Base-by-base conservation (phyloP, 2,888 invertebrate genomes). In the Pterobdella sp. region DNA sequence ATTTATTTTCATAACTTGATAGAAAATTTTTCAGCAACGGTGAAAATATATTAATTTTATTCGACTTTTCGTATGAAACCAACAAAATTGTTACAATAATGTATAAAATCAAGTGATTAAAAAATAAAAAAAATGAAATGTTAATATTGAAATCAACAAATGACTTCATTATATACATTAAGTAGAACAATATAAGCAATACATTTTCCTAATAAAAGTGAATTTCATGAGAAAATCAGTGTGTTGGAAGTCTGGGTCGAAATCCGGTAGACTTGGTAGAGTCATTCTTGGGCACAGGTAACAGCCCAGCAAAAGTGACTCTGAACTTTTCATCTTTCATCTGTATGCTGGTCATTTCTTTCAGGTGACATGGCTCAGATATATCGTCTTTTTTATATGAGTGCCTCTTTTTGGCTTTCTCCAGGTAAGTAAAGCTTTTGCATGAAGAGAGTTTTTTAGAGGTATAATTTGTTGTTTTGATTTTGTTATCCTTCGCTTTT, bases 161-260 rank as follows among this genome's bases (percentile, higher is more conserved):
- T n/a, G n/a, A n/a, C n/a, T n/a, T n/a, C n/a, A n/a, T n/a, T n/a
- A n/a, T n/a, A n/a, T n/a, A n/a, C n/a, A n/a, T n/a, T n/a, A n/a
- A n/a, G n/a, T n/a, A n/a, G n/a, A n/a, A n/a, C n/a, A n/a, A n/a
- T n/a, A n/a, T n/a, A n/a, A n/a, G n/a, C n/a, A n/a, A n/a, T n/a
- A n/a, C n/a, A n/a, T n/a, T n/a, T n/a, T n/a, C n/a, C n/a, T n/a
- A n/a, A n/a, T n/a, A n/a, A n/a, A n/a, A n/a, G n/a, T n/a, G n/a
- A n/a, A n/a, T n/a, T n/a, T n/a, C n/a, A n/a, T n/a, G n/a, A n/a
- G n/a, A n/a, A n/a, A n/a, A n/a, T 71, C 36, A 71, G n/a, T 71
- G 56, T 7, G 71, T 71, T 4, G 71, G 71, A 18, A 71, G 63
- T 32, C 71, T 31, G 10, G 71, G 71, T n/a, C 71, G 32, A 35